These are phyloP conservation scores for Protaetia brevitarsis DNA, from an alignment of 1,140 invertebrate species.

Conservation along the genomic window DNA sequence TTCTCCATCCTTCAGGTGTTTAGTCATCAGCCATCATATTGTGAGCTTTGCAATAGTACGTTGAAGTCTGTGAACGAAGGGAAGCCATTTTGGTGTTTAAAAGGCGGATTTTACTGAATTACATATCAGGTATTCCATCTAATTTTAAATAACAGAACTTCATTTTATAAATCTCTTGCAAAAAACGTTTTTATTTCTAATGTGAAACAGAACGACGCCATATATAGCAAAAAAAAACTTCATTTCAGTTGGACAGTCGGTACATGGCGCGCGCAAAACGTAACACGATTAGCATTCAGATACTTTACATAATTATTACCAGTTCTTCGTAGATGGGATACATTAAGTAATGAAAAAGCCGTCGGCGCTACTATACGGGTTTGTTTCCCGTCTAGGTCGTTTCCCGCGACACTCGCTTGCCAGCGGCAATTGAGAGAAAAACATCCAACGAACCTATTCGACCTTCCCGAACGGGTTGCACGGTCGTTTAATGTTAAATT, in stretches of 20 bases:
- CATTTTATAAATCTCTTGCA: no score
- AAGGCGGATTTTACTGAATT: no score
- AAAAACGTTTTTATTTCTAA: no score
- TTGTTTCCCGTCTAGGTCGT: neutral
- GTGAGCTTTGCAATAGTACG: no score
- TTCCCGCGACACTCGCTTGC: neutral
- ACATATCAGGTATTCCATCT: no score
- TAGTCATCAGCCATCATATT: no score
- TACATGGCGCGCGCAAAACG: neutral
- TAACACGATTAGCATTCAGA: neutral
- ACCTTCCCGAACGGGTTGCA: constrained; percentile 9
- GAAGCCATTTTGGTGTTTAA: no score
- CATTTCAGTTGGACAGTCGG: neutral
- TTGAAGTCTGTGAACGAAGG: no score
- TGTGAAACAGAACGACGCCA: no score
- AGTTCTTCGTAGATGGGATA: neutral
- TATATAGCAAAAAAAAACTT: neutral
- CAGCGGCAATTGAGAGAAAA: neutral
- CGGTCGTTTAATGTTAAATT: constrained; percentile 13
- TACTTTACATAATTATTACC: constrained; percentile 16
- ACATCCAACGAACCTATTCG: neutral
- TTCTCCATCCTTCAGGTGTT: no score
- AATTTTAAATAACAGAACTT: no score
- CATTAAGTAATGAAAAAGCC: constrained; percentile 5
- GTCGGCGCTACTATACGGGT: neutral